Conservation (phyloP, 2,797 vertebrate species). For the Adelosebastes latens region DNA sequence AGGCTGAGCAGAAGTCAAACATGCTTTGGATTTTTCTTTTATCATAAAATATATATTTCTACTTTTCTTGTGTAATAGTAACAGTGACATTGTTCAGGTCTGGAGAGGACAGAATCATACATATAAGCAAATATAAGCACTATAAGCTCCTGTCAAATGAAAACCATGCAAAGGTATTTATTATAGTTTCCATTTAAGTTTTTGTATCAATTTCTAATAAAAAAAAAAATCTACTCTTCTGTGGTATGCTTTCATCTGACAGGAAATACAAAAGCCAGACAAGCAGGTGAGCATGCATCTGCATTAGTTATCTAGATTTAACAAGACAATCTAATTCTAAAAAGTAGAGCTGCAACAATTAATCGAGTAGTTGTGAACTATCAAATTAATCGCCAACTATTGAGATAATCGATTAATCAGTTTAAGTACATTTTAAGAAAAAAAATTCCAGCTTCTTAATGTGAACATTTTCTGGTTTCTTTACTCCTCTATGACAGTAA, state of each 20-base stretch:
- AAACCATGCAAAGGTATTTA: not conserved
- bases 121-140: not conserved
- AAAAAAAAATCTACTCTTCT: not conserved
- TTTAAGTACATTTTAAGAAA: no score
- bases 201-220: not conserved
- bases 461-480: no score
- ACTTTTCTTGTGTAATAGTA: not conserved
- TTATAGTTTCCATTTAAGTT: not conserved
- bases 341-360: no score
- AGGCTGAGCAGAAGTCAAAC: slow-evolving; percentile 34
- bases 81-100: not conserved
- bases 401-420: no score
- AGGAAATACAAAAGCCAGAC: slow-evolving; percentile 14
- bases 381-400: no score
- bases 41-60: not conserved
- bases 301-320: not conserved
- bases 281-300: slow-evolving; percentile 52
- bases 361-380: no score
- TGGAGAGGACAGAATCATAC: not conserved
- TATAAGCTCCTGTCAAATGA: slow-evolving; percentile 2
- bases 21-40: slow-evolving; percentile 23
- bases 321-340: not conserved
- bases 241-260: slow-evolving; percentile 22
- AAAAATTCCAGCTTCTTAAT: no score
- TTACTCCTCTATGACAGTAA: no score